These are phyloP conservation scores for Eira barbara DNA, from an alignment of 2,113 vertebrate genomes.

Conservation along the genomic window DNA sequence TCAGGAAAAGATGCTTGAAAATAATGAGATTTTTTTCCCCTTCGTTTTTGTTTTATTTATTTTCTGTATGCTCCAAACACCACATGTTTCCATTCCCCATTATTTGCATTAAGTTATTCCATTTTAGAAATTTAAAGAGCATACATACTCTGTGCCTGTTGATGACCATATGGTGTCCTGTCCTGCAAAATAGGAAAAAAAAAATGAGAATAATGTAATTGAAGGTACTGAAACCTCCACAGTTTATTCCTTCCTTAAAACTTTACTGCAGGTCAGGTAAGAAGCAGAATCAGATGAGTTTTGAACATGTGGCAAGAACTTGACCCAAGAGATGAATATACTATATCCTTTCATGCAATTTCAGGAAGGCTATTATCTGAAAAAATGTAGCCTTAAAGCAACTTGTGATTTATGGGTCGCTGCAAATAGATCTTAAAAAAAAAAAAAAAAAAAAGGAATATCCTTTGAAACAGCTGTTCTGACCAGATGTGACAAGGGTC, in stretches of 20 bases:
- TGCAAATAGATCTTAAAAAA: slow-evolving; percentile 53
- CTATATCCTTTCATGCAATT: slow-evolving; percentile 38
- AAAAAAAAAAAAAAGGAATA: slow-evolving; percentile 36
- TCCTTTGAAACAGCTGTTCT: slow-evolving; percentile 66
- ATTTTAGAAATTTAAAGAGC: not conserved
- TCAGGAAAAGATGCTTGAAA: not conserved
- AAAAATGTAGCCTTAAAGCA: slow-evolving; percentile 37
- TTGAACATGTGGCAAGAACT: not conserved
- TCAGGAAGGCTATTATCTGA: not conserved
- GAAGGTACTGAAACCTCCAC: too few species aligned
- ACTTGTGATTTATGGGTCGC: slow-evolving; percentile 69
- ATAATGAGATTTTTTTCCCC: not conserved
- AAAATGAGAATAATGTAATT: not conserved
- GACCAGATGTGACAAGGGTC: slow-evolving; percentile 21
- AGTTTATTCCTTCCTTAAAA: not conserved
- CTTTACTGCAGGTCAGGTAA: not conserved
- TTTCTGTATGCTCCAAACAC: not conserved
- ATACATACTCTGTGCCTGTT: rapidly evolving
- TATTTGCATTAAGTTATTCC: not conserved
- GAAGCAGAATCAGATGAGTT: not conserved
- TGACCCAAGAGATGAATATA: slow-evolving; percentile 16
- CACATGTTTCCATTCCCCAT: not conserved
- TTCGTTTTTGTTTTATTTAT: not conserved
- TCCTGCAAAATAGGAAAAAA: not conserved
- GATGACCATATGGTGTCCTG: rapidly evolving